Base-by-base conservation (phyloP, 2,888 invertebrate genomes). In the Epirrhoe alternata region DNA sequence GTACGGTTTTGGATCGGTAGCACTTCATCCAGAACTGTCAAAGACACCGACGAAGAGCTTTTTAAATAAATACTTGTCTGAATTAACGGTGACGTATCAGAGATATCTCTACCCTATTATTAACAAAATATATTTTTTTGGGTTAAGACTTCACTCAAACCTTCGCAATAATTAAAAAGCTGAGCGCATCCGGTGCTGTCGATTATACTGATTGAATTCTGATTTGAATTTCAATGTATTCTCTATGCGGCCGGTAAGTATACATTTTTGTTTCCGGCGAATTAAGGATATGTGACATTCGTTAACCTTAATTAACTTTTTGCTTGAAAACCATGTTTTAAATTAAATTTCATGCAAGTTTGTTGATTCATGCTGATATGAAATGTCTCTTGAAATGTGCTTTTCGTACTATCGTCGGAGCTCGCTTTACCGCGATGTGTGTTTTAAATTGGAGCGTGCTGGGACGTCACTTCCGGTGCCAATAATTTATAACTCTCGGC, bases 381-480 rank as follows among this genome's bases (percentile, higher is more conserved):
- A 63, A n/a, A 60, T 31, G 51, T 57, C 52, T 57, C 33, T 65
- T 12, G 60, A 49, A n/a, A 24, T 47, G 16, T 38, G 33, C 47
- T 33, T 16, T 59, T 56, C 50, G 33, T 42, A 53, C 45, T 75
- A 76, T 74, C 73, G 70, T 69, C 78, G 74, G 71, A 73, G 78
- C 76, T 74, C 73, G 79, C 74, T 78, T 77, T 76, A 75, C 80
- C 81, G 83, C 82, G 83, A 80, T 79, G 80, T 77, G 83, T 85
- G 83, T 89, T 82, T 89, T 87, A 91, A 92, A 92, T 88, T 88
- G 89, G 91, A 90, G 86, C 92, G 83, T 85, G 86, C 78, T 78
- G 86, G 83, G 84, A 90, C 92, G 92, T 92, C 92, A 92, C 88
- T 92, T 92, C 92, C 92, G 90, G 90, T 90, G 84, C 84, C 86